Percentiles rank a stretch among this genome's conserved stretches.
Evolutionary conservation across 2,113 vertebrate species (phyloP).

Genomic region (Pelecanoides urinatrix): DNA sequence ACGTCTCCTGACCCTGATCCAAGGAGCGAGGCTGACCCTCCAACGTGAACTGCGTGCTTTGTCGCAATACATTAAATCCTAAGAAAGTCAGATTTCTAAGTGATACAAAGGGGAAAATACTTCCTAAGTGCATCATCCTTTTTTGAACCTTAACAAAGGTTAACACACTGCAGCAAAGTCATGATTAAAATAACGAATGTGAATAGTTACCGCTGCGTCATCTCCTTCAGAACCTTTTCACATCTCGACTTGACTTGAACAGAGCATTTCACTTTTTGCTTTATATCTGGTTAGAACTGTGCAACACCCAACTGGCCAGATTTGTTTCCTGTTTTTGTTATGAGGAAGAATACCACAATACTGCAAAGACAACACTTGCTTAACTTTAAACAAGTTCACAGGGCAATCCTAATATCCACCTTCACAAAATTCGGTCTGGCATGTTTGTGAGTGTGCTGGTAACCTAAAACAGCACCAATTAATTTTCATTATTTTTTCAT

Average conservation of each 20-base stretch:
- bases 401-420: not conserved
- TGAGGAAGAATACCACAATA: rapidly evolving
- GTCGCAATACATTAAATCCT: not conserved
- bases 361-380: not conserved
- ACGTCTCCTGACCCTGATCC: not conserved
- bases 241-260: not conserved
- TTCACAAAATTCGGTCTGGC: not conserved
- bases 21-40: not conserved
- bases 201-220: not conserved
- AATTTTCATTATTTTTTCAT: not conserved
- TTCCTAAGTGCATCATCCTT: not conserved
- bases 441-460: not conserved
- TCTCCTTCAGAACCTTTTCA: not conserved
- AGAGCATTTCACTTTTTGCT: not conserved
- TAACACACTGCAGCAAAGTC: not conserved
- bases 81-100: not conserved
- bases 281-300: not conserved
- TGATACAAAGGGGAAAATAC: not conserved
- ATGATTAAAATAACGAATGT: rapidly evolving
- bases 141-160: not conserved
- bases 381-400: not conserved
- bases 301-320: not conserved
- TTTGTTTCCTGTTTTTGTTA: not conserved
- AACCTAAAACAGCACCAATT: not conserved
- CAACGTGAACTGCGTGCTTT: not conserved